A percentile compares a stretch with the other conserved stretches of the same genome.
phyloP scores from a whole-genome alignment of 2,113 vertebrate species.

The Camelus dromedarius region DNA sequence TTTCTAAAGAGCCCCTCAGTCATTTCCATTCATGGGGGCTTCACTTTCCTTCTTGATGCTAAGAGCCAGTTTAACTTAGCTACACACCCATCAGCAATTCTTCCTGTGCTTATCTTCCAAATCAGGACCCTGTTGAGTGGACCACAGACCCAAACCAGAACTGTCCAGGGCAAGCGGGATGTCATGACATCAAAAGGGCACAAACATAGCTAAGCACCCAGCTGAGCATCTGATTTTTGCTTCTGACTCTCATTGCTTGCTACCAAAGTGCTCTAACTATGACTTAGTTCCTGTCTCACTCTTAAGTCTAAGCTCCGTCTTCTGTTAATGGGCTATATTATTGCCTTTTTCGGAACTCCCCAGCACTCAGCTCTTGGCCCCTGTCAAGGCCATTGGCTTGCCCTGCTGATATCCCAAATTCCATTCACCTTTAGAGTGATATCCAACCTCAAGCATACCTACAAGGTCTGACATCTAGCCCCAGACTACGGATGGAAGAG shows the following conservation, averaged over 20 bases:
- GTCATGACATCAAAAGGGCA: neutral
- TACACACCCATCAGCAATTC: neutral
- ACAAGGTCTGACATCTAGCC: neutral
- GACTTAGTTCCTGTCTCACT: neutral
- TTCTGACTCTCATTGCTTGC: neutral
- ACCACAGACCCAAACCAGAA: neutral
- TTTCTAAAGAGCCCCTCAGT: neutral
- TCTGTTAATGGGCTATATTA: neutral
- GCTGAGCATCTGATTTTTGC: neutral
- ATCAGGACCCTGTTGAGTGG: neutral
- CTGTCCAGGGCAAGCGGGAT: neutral
- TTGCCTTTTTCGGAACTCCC: neutral
- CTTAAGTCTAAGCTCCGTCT: neutral
- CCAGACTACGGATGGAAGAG: neutral
- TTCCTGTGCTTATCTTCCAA: neutral
- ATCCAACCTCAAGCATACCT: neutral
- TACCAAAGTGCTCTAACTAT: neutral
- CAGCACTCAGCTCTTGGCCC: neutral
- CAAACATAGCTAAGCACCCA: neutral
- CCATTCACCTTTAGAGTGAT: neutral
- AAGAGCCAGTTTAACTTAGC: neutral
- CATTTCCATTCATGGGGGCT: neutral
- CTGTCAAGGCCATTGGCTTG: neutral
- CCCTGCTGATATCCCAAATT: neutral
- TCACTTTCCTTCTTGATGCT: neutral